phyloP scores from a whole-genome alignment of 2,113 vertebrate species.

The Bubo bubo region DNA sequence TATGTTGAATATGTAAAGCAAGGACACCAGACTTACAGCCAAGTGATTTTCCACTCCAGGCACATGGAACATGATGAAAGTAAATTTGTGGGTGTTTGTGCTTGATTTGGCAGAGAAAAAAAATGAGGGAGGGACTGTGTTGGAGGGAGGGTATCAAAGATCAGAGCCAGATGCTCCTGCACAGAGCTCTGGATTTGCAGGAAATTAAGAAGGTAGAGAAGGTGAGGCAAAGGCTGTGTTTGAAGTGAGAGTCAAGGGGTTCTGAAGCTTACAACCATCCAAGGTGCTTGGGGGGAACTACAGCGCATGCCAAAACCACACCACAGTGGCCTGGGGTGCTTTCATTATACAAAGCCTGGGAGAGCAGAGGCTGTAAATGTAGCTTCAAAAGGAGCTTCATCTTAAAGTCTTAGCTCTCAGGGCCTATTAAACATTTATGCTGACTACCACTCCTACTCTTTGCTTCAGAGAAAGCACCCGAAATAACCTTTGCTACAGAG shows the following conservation, averaged over 20 bases:
- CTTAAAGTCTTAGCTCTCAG: slow-evolving; percentile 68
- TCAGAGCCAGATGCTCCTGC: slow-evolving; percentile 61
- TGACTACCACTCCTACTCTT: slow-evolving; percentile 67
- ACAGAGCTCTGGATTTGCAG: slow-evolving; percentile 43
- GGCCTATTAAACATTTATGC: slow-evolving; percentile 67
- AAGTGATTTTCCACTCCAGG: slow-evolving; percentile 54
- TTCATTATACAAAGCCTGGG: slow-evolving; percentile 64
- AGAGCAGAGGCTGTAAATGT: slow-evolving; percentile 50
- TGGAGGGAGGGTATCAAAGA: slow-evolving; percentile 59
- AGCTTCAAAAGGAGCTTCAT: slow-evolving; percentile 66
- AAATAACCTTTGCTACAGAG: slow-evolving; percentile 66
- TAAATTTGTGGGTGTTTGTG: slow-evolving; percentile 61
- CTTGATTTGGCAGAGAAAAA: slow-evolving; percentile 62
- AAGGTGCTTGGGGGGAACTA: slow-evolving; percentile 18
- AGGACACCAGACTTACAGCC: slow-evolving; percentile 47
- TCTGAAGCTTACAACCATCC: slow-evolving; percentile 53
- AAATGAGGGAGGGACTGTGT: slow-evolving; percentile 45
- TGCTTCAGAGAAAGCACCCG: slow-evolving; percentile 57
- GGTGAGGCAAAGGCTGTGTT: slow-evolving; percentile 63
- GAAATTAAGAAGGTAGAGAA: slow-evolving; percentile 61
- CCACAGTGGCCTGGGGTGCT: slow-evolving; percentile 49
- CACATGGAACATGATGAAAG: slow-evolving; percentile 67
- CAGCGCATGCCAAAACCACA: slow-evolving; percentile 60
- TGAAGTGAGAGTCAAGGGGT: slow-evolving; percentile 61
- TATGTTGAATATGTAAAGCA: slow-evolving; percentile 53